Evolutionary conservation across 2,888 invertebrate genomes (phyloP).

Genomic region (Halictus quadricinctus): DNA sequence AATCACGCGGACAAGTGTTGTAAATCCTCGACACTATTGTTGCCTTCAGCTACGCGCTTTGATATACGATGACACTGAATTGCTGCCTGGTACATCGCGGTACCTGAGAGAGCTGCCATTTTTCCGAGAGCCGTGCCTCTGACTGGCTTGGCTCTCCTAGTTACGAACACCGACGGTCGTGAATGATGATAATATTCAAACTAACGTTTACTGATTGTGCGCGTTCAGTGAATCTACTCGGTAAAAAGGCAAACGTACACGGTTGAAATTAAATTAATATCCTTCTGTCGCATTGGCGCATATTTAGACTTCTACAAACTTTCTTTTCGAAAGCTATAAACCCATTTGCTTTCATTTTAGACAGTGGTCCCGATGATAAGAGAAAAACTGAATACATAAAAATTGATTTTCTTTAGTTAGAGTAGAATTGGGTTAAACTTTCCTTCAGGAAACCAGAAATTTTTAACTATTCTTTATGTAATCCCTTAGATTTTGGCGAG

Average conservation of each 20-base stretch:
- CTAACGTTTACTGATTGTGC: neutral
- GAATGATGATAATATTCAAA: neutral
- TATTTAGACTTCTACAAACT: no score
- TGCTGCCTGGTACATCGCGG: slow-evolving; percentile 3
- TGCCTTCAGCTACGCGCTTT: neutral
- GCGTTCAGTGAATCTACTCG: neutral
- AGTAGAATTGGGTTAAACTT: no score
- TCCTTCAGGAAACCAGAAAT: no score
- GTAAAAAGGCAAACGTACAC: neutral
- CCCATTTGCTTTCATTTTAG: no score
- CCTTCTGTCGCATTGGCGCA: neutral
- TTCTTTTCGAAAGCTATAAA: no score
- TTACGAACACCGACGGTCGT: neutral
- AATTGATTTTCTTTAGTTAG: no score
- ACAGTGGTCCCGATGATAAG: no score
- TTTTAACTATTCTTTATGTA: no score
- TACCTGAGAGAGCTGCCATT: slow-evolving; percentile 8
- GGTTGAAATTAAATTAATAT: neutral
- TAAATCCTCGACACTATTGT: slow-evolving; percentile 16
- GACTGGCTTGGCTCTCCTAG: neutral
- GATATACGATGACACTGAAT: slow-evolving; percentile 18
- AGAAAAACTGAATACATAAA: no score
- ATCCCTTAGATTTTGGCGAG: no score
- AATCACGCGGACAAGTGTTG: slow-evolving; percentile 10
- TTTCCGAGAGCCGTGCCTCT: neutral